Conservation (phyloP, 2,113 vertebrate species). For the Rhodinocichla rosea region DNA sequence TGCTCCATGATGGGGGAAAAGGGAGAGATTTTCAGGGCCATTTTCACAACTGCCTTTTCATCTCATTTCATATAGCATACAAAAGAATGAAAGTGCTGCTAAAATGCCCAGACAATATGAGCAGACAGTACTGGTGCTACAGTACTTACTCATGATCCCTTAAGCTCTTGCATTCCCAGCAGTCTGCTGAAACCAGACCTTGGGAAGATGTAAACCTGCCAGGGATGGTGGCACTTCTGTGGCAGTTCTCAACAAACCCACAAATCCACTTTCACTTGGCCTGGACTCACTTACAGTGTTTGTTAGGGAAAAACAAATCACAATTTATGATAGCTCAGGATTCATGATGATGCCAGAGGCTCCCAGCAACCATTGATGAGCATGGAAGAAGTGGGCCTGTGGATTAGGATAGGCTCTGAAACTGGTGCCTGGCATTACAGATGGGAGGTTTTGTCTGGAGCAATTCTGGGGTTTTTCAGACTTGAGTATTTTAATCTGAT, state of each 20-base stretch:
- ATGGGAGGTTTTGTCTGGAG: accelerated
- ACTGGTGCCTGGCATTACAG: neutral
- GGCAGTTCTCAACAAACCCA: neutral
- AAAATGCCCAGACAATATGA: neutral
- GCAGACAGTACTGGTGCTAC: neutral
- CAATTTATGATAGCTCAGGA: neutral
- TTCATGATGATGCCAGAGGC: neutral
- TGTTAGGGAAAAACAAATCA: neutral
- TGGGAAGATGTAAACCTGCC: neutral
- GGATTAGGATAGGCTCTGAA: neutral
- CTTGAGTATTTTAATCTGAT: neutral
- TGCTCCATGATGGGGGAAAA: neutral
- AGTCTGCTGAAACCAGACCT: neutral
- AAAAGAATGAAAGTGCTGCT: neutral
- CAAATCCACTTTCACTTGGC: neutral
- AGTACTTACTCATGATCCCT: neutral
- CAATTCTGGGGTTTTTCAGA: neutral
- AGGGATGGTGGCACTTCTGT: neutral
- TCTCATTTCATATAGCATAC: neutral
- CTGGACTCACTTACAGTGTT: neutral
- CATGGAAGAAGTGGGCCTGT: neutral
- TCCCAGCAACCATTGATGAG: neutral
- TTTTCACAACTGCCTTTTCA: neutral
- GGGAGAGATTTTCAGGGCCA: neutral
- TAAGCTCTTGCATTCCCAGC: neutral